Evolutionary conservation across 2,113 vertebrate species (phyloP).

Genomic region (Otocyon megalotis): DNA sequence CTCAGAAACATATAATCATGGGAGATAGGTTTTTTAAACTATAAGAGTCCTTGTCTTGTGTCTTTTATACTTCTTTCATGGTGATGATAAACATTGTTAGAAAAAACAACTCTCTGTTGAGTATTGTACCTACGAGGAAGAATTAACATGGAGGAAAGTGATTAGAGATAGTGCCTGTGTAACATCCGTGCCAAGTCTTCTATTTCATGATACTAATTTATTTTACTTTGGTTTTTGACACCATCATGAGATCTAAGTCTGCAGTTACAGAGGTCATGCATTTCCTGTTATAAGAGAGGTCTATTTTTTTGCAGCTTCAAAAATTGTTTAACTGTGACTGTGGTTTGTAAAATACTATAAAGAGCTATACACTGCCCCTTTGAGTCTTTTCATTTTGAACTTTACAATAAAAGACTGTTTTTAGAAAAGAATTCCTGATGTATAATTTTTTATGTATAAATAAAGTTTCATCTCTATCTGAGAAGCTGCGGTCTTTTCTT

Average conservation of each 20-base stretch:
- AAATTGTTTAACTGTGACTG: not conserved
- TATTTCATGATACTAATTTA: not conserved
- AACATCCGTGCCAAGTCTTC: not conserved
- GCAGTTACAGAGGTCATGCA: not conserved
- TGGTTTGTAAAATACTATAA: not conserved
- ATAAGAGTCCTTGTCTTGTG: not conserved
- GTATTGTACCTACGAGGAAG: not conserved
- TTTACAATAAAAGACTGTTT: conserved; percentile 50
- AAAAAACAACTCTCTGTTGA: not conserved
- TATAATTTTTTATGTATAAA: conserved; percentile 63
- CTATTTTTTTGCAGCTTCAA: conserved; percentile 49
- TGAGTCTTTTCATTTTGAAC: conserved; percentile 35
- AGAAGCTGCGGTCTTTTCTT: conserved; percentile 14
- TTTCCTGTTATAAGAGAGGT: conserved; percentile 33
- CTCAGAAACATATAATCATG: not conserved
- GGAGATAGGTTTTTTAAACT: not conserved
- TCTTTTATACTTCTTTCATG: not conserved
- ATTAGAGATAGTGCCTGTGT: not conserved
- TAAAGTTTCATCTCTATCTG: conserved; percentile 65
- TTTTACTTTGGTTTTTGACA: conserved; percentile 45
- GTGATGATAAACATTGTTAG: not conserved
- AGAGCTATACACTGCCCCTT: conserved; percentile 16
- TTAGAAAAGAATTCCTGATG: conserved; percentile 67
- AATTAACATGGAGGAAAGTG: not conserved
- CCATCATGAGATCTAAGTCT: not conserved